Conservation (phyloP, 2,888 invertebrate genomes). For the Linnaemya vulpina region DNA sequence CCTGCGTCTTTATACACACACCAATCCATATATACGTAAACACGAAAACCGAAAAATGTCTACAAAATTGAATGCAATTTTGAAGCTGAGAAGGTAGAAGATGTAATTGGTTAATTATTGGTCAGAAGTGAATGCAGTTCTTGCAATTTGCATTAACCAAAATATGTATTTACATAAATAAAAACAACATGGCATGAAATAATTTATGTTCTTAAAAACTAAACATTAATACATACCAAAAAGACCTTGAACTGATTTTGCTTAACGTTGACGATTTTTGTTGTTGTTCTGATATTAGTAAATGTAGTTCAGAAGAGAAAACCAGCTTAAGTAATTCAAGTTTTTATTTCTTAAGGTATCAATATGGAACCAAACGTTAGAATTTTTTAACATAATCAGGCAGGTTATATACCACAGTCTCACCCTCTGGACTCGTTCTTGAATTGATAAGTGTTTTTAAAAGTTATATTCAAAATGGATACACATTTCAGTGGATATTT, state of each 20-base stretch:
- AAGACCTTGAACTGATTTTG: constrained; percentile 66
- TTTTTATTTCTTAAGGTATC: constrained; percentile 11
- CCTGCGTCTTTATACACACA: too few relatives aligned
- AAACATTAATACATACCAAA: constrained; percentile 59
- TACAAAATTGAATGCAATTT: neutral
- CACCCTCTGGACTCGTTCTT: neutral
- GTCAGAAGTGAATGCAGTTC: neutral
- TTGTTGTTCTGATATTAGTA: constrained; percentile 12
- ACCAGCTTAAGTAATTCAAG: constrained; percentile 16
- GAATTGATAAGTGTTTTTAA: neutral
- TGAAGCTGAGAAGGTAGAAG: neutral
- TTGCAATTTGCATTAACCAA: neutral
- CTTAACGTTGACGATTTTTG: constrained; percentile 36
- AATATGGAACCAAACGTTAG: constrained; percentile 34
- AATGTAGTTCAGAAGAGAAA: constrained; percentile 28
- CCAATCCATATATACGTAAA: too few relatives aligned
- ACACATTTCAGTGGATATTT: neutral
- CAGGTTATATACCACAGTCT: constrained; percentile 13
- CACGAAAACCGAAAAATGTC: too few relatives aligned
- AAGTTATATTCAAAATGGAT: neutral
- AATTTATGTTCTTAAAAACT: neutral
- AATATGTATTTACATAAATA: neutral
- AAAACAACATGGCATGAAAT: neutral
- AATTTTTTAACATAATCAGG: constrained; percentile 38
- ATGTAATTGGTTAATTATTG: neutral